phyloP scores from a whole-genome alignment of 2,113 vertebrate genomes.

The Cyprinodon variegatus region DNA sequence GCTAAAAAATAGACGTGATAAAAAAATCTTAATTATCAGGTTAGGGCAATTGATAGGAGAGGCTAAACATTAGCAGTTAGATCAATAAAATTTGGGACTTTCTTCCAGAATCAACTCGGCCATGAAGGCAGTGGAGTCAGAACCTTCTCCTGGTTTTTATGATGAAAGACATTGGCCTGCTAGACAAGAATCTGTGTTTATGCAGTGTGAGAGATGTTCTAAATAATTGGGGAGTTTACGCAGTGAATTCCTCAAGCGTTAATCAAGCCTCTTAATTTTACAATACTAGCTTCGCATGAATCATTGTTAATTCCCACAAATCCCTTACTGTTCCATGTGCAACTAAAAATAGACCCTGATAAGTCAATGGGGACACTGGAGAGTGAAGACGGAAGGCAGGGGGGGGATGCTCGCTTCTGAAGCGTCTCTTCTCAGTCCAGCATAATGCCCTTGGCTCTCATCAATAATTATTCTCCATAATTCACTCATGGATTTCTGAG shows the following conservation, averaged over 20 bases:
- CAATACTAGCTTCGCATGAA: conserved; percentile 68
- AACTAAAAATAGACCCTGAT: conserved; percentile 74
- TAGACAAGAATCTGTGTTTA: conserved; percentile 58
- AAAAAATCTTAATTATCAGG: conserved; percentile 3
- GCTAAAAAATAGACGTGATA: no score
- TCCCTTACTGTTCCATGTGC: conserved; percentile 65
- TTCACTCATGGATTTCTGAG: conserved; percentile 47
- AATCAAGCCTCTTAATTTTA: conserved; percentile 69
- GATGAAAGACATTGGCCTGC: conserved; percentile 19
- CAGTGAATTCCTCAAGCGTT: conserved; percentile 53
- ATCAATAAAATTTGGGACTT: conserved; percentile 11
- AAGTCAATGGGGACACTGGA: conserved; percentile 69
- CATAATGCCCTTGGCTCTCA: conserved; percentile 52
- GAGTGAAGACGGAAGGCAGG: conserved; percentile 47
- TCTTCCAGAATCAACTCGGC: conserved; percentile 14
- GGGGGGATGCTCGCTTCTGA: conserved; percentile 43
- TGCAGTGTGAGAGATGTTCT: conserved; percentile 64
- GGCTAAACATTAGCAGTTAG: conserved; percentile 14
- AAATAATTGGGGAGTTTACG: conserved; percentile 59
- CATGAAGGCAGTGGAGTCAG: conserved; percentile 31
- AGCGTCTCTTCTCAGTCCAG: conserved; percentile 49
- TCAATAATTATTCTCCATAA: conserved; percentile 69
- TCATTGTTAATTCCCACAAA: conserved; percentile 72
- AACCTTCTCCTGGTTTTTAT: conserved; percentile 34
- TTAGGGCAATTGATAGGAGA: neutral